Evolutionary conservation across 2,797 vertebrate species (phyloP).

Genomic region (Octomys mimax): DNA sequence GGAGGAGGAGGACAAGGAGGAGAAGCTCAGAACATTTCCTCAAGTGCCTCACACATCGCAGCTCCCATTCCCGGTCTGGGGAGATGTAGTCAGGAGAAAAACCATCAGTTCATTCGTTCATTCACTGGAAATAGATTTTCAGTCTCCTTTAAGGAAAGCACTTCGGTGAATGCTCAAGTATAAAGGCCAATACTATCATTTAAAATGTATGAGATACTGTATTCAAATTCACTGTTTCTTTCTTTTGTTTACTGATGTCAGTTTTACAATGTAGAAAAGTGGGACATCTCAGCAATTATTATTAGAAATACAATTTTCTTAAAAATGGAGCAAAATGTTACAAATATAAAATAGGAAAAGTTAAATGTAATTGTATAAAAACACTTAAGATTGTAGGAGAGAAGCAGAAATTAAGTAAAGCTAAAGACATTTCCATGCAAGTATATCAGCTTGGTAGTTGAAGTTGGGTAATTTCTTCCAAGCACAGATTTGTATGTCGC

Average conservation of each 20-base stretch:
- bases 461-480: not conserved
- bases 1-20: not conserved
- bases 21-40: not conserved
- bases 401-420: not conserved
- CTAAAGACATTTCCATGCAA: not conserved
- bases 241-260: not conserved
- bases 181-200: not conserved
- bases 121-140: not conserved
- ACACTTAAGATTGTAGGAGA: not conserved
- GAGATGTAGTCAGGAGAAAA: not conserved
- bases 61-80: not conserved
- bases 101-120: not conserved
- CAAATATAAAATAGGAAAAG: not conserved
- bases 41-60: not conserved
- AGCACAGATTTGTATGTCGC: not conserved
- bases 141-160: not conserved
- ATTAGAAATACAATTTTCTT: not conserved
- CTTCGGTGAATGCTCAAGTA: not conserved
- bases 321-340: not conserved
- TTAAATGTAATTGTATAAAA: not conserved
- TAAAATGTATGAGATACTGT: not conserved
- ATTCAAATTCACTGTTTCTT: conserved; percentile 11
- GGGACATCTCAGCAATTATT: not conserved
- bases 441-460: not conserved
- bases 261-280: conserved; percentile 19